Evolutionary conservation across 1,140 invertebrate genomes (phyloP).

Genomic region (Danaus melanippus): DNA sequence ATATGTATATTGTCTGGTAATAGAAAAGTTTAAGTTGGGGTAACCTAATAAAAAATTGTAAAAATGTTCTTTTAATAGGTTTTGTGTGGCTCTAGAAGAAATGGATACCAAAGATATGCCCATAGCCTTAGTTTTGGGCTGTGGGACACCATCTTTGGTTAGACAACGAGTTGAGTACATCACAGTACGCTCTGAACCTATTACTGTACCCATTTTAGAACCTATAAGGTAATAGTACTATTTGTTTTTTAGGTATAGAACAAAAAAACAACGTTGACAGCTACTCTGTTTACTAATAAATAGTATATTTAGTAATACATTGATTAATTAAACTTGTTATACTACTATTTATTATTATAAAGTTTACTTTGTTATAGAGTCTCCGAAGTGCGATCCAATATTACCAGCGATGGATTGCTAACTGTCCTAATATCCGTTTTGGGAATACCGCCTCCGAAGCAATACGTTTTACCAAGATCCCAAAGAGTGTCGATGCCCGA

Average conservation of each 20-base stretch:
- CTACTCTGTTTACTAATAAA: background rate
- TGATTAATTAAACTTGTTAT: background rate
- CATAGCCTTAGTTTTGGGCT: conserved; percentile 48
- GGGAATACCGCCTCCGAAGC: conserved; percentile 44
- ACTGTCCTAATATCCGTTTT: conserved; percentile 62
- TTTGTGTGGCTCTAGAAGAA: conserved; percentile 63
- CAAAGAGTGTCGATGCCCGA: conserved; percentile 47
- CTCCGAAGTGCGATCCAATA: conserved; percentile 66
- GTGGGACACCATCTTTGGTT: conserved; percentile 41
- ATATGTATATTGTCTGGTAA: too few species aligned
- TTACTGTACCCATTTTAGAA: conserved; percentile 22
- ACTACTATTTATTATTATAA: background rate
- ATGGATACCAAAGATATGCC: conserved; percentile 53
- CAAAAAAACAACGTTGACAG: background rate
- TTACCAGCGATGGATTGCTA: conserved; percentile 58
- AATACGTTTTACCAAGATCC: conserved; percentile 41
- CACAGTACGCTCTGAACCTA: conserved; percentile 25
- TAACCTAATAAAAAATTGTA: too few species aligned
- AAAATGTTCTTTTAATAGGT: conserved; percentile 27
- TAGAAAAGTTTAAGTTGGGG: too few species aligned
- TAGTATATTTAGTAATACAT: conserved; percentile 1
- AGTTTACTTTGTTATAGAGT: conserved; percentile 49
- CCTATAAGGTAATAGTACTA: conserved; percentile 31
- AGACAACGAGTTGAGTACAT: conserved; percentile 45
- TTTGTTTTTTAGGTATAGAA: background rate